Evolutionary conservation across 2,888 invertebrate species (phyloP), one percentile per base, ranked within the genome.

Genomic region (Alviniconcha strummeri): DNA sequence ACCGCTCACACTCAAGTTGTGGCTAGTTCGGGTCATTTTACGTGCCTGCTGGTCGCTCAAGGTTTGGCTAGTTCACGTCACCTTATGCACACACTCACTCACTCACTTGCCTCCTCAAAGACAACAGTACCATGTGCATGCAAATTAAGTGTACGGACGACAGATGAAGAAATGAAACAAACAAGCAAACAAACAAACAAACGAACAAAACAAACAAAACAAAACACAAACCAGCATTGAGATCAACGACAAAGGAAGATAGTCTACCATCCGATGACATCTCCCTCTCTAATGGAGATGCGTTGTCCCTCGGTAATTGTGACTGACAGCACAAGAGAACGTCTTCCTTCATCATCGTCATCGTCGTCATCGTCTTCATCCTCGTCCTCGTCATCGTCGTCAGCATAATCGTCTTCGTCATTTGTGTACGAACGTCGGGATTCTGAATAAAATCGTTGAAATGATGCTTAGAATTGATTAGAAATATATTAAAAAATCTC

Each of bases 201-300:
- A 64, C 3, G 11, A 64, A 13, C 64, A 64, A 13, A 64, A 9
- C 11, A 64, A 9, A 64, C 11, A 64, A 9, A 64, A 64, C 64
- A 9, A 13, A 15, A 9, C 64, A 64, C 15, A 13, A 9, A 64
- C 64, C 11, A 64, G 11, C 64, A 13, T 64, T 74, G 13, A 55
- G 15, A n/a, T 54, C 69, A 69, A 17, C 69, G 69, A 6, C 6
- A 15, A 54, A 54, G 6, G n/a, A 54, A 17, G 17, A 17, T 55
- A 55, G 15, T 0, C 1, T 52, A 79, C 52, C 78, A 79, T 79
- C 78, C 60, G 52, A 79, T 79, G n/a, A 79, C 15, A 19, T 57
- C 56, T 17, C 78, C 60, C 11, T 36, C 19, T 15, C 8, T 15
- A 36, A 79, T 57, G 17, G 64, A 15, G 11, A 57, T 56, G 60